These are phyloP conservation scores for Drosophila guanche DNA, from an alignment of 1,140 invertebrate genomes.

Conservation along the genomic window DNA sequence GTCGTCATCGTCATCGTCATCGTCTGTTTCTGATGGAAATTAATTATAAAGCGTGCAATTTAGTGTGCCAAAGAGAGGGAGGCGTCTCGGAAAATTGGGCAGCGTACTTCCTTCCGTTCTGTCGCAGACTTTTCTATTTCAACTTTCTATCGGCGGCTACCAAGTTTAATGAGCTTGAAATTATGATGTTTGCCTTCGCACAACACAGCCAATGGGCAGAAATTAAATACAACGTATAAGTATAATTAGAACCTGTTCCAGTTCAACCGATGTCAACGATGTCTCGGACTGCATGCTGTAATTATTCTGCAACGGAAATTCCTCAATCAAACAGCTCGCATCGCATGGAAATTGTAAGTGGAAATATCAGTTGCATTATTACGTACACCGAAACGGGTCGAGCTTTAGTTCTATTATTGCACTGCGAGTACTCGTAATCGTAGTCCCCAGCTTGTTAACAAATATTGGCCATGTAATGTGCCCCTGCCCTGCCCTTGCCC, in stretches of 20 bases:
- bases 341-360: constrained; percentile 4
- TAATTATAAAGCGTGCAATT: constrained; percentile 83
- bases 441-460: constrained; percentile 56
- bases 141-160: constrained; percentile 5
- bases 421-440: constrained; percentile 1
- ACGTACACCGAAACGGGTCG: constrained; percentile 13
- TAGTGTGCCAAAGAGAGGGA: constrained; percentile 53
- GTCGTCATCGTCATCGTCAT: constrained; percentile 51
- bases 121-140: constrained; percentile 7
- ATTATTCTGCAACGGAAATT: constrained; percentile 23
- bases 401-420: constrained; percentile 9
- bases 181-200: constrained; percentile 42
- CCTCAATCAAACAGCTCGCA: neutral
- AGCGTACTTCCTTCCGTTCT: constrained; percentile 17
- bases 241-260: constrained; percentile 6
- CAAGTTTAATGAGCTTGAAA: constrained; percentile 69
- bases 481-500: neutral
- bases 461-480: constrained; percentile 61
- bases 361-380: constrained; percentile 28
- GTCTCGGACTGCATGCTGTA: neutral
- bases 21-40: constrained; percentile 84
- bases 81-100: constrained; percentile 23
- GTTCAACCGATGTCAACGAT: neutral
- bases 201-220: neutral
- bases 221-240: neutral